Base-by-base conservation (phyloP, 2,797 vertebrate genomes). In the Enteromius paludinosus region DNA sequence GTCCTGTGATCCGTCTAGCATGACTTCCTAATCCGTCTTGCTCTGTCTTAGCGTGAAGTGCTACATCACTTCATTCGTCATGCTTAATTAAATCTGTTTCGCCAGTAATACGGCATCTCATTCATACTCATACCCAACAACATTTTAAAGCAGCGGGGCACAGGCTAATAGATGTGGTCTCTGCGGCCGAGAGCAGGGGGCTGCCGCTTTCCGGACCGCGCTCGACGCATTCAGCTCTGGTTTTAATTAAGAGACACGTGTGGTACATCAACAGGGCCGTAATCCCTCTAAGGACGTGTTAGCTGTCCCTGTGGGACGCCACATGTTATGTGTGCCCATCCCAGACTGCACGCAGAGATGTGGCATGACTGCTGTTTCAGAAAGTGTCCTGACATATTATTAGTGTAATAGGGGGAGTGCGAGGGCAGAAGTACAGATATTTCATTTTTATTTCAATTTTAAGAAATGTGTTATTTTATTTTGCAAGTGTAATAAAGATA, bases 61-160 rank as follows among this genome's bases (percentile, higher is more conserved):
- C 85, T 79, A 83, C 82, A 86, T 82, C 71, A 83, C 80, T 86
- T 86, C 72, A 83, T 86, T 87, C 65, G 84, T 87, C 83, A 82
- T 62, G 83, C 73, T 79, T 84, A 79, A 83, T 84, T 83, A 81
- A 77, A 54, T 62, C 72, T 72, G 41, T 84, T 86, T 79, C 35
- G 35, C n/a, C 47, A 84, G 64, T 38, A 54, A 78, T 56, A 59
- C 56, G 20, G 45, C 62, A 76, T 83, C 70, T 61, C 49, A 18
- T n/a, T 49, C 69, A 15, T 54, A 47, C 81, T 83, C 83, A 41
- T 54, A 74, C 62, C 66, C 59, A 33, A 59, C 78, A 78, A 56
- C 79, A 74, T 65, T 47, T 75, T 45, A 54, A 59, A 84, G 71
- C 41, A 68, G 75, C 69, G 30, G 75, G 76, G 38, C 82, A 35